Evolutionary conservation across 1,140 invertebrate genomes (phyloP), one percentile per base, ranked within the genome.

Genomic region (Neelides sp.): DNA sequence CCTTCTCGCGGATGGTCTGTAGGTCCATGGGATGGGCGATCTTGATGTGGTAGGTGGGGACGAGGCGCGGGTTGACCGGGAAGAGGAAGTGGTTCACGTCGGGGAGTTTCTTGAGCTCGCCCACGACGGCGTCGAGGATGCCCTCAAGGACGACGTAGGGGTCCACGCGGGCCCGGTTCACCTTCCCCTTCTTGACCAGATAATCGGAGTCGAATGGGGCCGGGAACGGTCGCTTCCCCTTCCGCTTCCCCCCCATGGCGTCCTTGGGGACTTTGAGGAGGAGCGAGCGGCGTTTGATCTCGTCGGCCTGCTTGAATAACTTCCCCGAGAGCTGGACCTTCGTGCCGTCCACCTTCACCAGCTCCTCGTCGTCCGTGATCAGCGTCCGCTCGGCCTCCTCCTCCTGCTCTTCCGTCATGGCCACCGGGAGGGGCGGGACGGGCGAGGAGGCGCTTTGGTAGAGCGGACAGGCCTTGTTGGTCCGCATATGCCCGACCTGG

Each of bases 21-120:
- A 99, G 68, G 68, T 98, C 94, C 87, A 98, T 98, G 0, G 95
- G 95, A 48, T 83, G 76, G 32, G 80, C 78, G 7, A 99, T 76
- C 26, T 96, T 90, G 52, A 82, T 81, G 64, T 94, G 83, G 68
- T 98, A 98, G 71, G 97, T 92, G 0, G 86, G 83, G 5, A 96
- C 4, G 26, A 37, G 5, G 39, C 23, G n/a, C 36, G 19, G 2
- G 45, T 34, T 44, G 48, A 99, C 95, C 5, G 95, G 93, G 59
- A 89, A 84, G 32, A 94, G 70, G 69, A 98, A 98, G 0, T 85
- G 85, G 60, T 87, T 80, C 0, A 91, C 87, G 68, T 96, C 89
- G 0, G 88, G 87, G 64, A 97, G 67, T 60, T 87, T 82, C 46
- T 92, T 73, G 76, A 99, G 82, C 64, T 97, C 90, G 63, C 92